phyloP scores from a whole-genome alignment of 2,888 invertebrate species.

The Lymantria monacha region DNA sequence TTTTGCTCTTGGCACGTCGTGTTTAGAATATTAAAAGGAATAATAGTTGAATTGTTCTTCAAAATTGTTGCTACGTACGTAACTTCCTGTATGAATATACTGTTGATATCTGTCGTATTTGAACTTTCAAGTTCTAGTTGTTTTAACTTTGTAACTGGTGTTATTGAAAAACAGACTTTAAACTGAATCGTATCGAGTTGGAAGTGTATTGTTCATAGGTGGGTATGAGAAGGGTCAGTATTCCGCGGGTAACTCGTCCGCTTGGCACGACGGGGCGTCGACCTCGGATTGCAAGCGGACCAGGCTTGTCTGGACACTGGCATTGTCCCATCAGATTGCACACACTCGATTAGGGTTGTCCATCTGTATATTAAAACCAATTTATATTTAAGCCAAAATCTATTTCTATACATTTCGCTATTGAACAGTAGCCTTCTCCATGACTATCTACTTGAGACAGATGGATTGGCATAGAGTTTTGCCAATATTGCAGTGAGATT shows the following conservation, averaged over 20 bases:
- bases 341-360: slow-evolving; percentile 42
- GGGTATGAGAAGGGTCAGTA: slow-evolving; percentile 61
- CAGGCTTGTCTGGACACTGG: slow-evolving; percentile 53
- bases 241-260: slow-evolving; percentile 57
- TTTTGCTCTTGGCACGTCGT: slow-evolving; percentile 7
- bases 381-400: no score
- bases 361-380: slow-evolving; percentile 15
- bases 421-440: no score
- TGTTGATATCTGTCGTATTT: slow-evolving; percentile 38
- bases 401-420: no score
- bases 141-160: slow-evolving; percentile 23
- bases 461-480: no score
- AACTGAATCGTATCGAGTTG: slow-evolving; percentile 36
- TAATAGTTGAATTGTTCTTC: slow-evolving; percentile 16
- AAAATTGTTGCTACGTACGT: slow-evolving; percentile 33
- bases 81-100: slow-evolving; percentile 40
- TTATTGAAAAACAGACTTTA: slow-evolving; percentile 38
- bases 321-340: slow-evolving; percentile 51
- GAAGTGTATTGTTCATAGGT: slow-evolving; percentile 37
- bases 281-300: slow-evolving; percentile 58
- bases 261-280: slow-evolving; percentile 57
- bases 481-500: no score
- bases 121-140: slow-evolving; percentile 41
- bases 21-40: slow-evolving; percentile 9
- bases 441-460: no score